These are phyloP conservation scores for Odontomyia ornata DNA, from an alignment of 2,888 invertebrate genomes.

Conservation along the genomic window DNA sequence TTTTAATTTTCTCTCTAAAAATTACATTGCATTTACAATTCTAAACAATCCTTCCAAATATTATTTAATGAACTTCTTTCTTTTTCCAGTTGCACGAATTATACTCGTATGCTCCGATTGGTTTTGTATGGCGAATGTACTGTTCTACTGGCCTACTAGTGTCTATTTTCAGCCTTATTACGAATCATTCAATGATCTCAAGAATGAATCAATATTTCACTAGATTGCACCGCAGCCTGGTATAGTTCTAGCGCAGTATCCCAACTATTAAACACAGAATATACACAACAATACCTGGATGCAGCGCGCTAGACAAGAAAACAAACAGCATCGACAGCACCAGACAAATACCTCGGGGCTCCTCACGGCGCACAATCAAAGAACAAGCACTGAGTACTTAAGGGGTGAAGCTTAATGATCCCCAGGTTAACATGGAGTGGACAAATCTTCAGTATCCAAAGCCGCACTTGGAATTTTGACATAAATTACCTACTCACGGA, in stretches of 20 bases:
- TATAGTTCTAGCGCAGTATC: background rate
- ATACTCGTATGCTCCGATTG: background rate
- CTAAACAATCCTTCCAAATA: too few species aligned
- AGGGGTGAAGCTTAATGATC: conserved; percentile 33
- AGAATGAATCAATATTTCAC: conserved; percentile 4
- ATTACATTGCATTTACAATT: too few species aligned
- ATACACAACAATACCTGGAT: background rate
- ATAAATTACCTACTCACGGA: too few species aligned
- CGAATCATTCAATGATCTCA: conserved; percentile 24
- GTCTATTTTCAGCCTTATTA: conserved; percentile 25
- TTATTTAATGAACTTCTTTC: conserved; percentile 9
- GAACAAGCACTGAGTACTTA: conserved; percentile 20
- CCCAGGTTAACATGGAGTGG: background rate
- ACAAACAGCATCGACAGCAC: background rate
- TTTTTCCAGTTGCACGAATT: background rate
- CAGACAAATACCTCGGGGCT: background rate
- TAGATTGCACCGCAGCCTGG: conserved; percentile 5
- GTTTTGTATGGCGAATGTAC: background rate
- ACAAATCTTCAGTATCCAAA: conserved; percentile 9
- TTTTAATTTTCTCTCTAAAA: too few species aligned
- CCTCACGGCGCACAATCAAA: background rate
- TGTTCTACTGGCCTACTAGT: background rate
- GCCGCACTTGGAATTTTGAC: too few species aligned
- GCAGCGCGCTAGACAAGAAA: conserved; percentile 12
- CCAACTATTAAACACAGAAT: background rate